phyloP scores from a whole-genome alignment of 1,140 invertebrate species.

The Cyrtorhinus lividipennis region DNA sequence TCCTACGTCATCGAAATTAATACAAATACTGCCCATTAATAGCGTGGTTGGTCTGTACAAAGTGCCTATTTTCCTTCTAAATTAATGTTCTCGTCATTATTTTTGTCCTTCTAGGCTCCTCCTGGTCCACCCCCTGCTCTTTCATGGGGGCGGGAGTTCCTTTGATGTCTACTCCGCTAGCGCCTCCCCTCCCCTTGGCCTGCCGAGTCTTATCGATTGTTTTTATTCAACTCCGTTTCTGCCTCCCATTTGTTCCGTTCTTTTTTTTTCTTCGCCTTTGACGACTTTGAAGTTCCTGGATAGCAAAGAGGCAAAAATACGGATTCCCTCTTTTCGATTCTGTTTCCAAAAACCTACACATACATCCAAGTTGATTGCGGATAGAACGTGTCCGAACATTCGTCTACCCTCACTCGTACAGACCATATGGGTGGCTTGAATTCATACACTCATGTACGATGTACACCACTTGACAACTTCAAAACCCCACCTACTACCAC shows the following conservation, averaged over 20 bases:
- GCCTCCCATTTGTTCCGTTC: not conserved
- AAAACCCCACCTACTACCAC: too few species aligned
- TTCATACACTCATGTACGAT: too few species aligned
- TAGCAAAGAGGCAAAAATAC: not conserved
- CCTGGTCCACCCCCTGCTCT: too few species aligned
- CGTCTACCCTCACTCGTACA: too few species aligned
- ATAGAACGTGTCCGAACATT: not conserved
- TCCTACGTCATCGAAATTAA: too few species aligned
- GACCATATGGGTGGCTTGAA: too few species aligned
- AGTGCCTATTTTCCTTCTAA: too few species aligned
- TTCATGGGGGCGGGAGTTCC: not conserved
- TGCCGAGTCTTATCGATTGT: not conserved
- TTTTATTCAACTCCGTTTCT: not conserved
- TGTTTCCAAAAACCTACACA: not conserved
- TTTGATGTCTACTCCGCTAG: conserved; percentile 2
- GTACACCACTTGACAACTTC: too few species aligned
- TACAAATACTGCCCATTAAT: too few species aligned
- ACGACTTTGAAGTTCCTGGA: not conserved
- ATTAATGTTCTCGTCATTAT: too few species aligned
- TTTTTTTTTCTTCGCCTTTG: not conserved
- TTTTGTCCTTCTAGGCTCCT: too few species aligned
- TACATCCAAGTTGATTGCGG: not conserved
- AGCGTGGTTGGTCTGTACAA: too few species aligned
- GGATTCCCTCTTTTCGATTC: not conserved
- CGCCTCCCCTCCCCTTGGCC: not conserved